These are phyloP conservation scores for Chionodraco myersi DNA, from an alignment of 2,113 vertebrate species.

Conservation along the genomic window DNA sequence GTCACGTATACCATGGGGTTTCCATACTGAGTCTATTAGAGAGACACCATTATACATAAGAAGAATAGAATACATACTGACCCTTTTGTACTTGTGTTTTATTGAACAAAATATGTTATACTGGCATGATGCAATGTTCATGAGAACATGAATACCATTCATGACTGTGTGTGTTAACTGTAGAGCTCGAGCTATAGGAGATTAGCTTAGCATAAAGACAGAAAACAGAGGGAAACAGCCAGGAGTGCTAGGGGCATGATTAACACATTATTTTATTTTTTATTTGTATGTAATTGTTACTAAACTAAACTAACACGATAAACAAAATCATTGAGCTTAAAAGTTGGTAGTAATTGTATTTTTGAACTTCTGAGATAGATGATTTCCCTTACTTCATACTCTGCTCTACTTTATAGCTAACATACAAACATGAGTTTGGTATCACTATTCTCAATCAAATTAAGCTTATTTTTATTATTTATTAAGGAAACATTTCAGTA, in stretches of 20 bases:
- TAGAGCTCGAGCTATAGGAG: background rate
- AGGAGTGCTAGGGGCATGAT: background rate
- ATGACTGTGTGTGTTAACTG: background rate
- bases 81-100: background rate
- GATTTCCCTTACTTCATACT: background rate
- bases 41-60: background rate
- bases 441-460: background rate
- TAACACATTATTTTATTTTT: background rate
- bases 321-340: background rate
- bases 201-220: conserved; percentile 1
- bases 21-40: conserved; percentile 88
- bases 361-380: background rate
- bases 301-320: background rate
- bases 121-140: background rate
- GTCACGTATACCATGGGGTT: conserved; percentile 91
- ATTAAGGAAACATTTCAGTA: background rate
- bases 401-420: background rate
- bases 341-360: background rate
- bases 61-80: background rate
- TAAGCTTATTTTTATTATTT: background rate
- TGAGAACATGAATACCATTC: background rate
- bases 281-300: background rate
- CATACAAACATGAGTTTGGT: background rate
- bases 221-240: background rate
- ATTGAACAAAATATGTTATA: background rate